Base-by-base conservation (phyloP, 2,888 invertebrate genomes). In the Dusona sp. region DNA sequence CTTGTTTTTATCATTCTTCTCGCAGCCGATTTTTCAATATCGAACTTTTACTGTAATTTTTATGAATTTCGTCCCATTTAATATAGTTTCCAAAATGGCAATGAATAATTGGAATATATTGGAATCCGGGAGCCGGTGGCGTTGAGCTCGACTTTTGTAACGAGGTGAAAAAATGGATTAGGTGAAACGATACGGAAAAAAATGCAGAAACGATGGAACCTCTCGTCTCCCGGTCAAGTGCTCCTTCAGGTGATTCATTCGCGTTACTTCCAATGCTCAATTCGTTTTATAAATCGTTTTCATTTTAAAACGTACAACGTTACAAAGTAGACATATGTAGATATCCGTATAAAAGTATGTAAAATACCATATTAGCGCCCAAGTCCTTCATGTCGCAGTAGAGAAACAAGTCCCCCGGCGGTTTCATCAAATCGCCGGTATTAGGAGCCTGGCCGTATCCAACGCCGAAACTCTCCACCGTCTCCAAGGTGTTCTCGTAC, bases 331-430 rank as follows among this genome's bases (percentile, higher is more conserved):
- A 33, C 29, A 29, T 33, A 48, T 70, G n/a, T 38, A 67, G 11
- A 4, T 64, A 16, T 64, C 8, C 13, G 19, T 22, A 70, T 25
- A 70, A 22, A 25, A 13, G 13, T 19, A 7, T 25, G 16, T n/a
- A 48, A 77, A 95, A 96, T 95, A 97, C 97, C 97, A 97, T 97
- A 95, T 97, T 97, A 95, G 97, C 97, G 95, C 97, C 97, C 96
- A 97, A 96, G 95, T 96, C 96, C 96, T 96, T 96, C 96, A 97
- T 97, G 96, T 96, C 96, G 95, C 96, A 95, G 95, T 96, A 95
- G 94, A 96, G 96, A 95, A 96, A 96, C 94, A 96, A 95, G 94
- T 95, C 96, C 95, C 96, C 95, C 95, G 96, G 95, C 94, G 96
- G 96, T 96, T 96, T 96, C 96, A 96, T 96, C 95, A 93, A 93